Evolutionary conservation across 2,113 vertebrate species (phyloP).

Genomic region (Pseudopipra pipra): DNA sequence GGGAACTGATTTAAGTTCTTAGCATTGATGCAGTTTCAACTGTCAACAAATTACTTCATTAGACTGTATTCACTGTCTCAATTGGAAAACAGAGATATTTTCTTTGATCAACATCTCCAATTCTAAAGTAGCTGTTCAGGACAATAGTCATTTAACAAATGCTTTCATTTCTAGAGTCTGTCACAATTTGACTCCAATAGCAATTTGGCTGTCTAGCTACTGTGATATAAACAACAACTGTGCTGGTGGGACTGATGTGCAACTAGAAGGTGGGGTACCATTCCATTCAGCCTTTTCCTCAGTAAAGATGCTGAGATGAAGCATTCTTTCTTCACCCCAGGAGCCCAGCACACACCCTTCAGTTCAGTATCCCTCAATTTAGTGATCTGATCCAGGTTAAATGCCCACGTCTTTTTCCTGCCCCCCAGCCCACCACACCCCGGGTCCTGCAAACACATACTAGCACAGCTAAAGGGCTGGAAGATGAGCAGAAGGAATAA

Average conservation of each 20-base stretch:
- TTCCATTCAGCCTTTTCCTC: neutral
- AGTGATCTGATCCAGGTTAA: neutral
- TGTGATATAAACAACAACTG: slow-evolving; percentile 3
- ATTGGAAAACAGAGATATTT: neutral
- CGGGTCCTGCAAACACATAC: neutral
- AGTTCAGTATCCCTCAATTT: neutral
- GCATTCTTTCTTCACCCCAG: neutral
- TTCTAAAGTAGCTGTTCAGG: slow-evolving; percentile 5
- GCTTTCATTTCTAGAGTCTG: neutral
- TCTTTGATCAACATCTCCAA: neutral
- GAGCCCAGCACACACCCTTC: neutral
- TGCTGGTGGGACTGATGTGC: neutral
- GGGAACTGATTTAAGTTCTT: neutral
- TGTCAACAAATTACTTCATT: neutral
- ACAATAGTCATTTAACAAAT: slow-evolving; percentile 27
- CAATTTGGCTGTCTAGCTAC: slow-evolving; percentile 3
- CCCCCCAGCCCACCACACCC: fast-evolving
- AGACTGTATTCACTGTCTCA: neutral
- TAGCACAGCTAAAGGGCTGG: neutral
- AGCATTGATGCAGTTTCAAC: neutral
- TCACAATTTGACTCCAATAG: neutral
- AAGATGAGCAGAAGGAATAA: neutral
- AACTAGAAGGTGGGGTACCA: neutral
- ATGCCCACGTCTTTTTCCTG: fast-evolving
- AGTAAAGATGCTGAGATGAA: neutral